A percentile compares a stretch with the other conserved stretches of the same genome.
Evolutionary conservation across 2,888 invertebrate genomes (phyloP).

Genomic region (Dolichomitus sp.): DNA sequence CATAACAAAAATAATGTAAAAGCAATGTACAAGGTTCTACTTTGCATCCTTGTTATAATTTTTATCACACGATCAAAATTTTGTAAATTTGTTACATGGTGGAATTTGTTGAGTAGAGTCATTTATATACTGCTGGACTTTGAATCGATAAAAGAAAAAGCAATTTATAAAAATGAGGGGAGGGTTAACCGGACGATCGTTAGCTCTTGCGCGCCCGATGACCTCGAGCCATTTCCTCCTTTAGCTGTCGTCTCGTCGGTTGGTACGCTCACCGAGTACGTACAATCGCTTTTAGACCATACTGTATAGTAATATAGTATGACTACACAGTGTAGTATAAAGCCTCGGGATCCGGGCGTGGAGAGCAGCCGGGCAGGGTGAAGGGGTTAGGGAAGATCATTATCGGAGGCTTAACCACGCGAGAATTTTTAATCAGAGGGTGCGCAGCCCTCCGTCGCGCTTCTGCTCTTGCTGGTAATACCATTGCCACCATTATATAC

Average conservation of each 20-base stretch:
- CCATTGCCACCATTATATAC: conserved; percentile 73
- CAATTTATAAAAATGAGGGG: conserved; percentile 54
- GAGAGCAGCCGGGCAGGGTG: conserved; percentile 64
- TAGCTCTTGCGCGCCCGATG: conserved; percentile 80
- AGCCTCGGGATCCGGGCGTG: conserved; percentile 67
- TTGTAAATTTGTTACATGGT: background rate
- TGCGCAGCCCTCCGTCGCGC: conserved; percentile 82
- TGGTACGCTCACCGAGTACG: conserved; percentile 81
- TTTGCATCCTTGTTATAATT: too few relatives aligned
- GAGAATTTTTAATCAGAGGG: conserved; percentile 87
- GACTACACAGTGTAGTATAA: conserved; percentile 47
- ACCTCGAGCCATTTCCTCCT: conserved; percentile 82
- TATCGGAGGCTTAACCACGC: conserved; percentile 86
- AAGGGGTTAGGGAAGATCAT: conserved; percentile 86
- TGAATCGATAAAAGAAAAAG: conserved; percentile 29
- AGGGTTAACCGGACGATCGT: conserved; percentile 73
- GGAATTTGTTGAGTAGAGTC: background rate
- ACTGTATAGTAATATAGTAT: conserved; percentile 66
- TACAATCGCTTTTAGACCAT: conserved; percentile 83
- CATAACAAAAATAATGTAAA: too few relatives aligned
- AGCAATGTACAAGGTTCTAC: too few relatives aligned
- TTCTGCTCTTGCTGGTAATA: conserved; percentile 76
- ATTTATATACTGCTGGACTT: conserved; percentile 21
- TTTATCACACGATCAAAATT: background rate
- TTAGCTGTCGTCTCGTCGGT: conserved; percentile 69